Evolutionary conservation across 2,797 vertebrate species (phyloP).

Genomic region (Triplophysa bombifrons): DNA sequence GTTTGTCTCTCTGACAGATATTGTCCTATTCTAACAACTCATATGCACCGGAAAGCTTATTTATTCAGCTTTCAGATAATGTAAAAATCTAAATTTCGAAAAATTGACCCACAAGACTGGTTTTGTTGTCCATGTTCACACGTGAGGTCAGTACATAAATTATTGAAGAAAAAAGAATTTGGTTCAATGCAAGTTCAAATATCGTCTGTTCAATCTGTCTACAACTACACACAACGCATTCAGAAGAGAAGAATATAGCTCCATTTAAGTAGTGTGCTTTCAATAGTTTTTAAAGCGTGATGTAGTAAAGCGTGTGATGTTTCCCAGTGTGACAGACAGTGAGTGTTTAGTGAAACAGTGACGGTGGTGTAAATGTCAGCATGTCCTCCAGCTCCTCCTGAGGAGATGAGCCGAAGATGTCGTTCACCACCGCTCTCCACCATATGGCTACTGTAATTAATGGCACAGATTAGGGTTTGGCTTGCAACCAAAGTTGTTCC

Average conservation of each 20-base stretch:
- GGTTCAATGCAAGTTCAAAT: too few species aligned
- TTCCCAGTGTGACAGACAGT: conserved; percentile 24
- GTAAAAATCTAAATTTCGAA: too few species aligned
- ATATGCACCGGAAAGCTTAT: too few species aligned
- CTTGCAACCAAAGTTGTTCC: conserved; percentile 68
- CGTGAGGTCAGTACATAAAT: too few species aligned
- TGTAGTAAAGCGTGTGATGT: conserved; percentile 26
- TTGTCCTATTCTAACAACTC: too few species aligned
- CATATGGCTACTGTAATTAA: conserved; percentile 83
- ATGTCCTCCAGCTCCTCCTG: conserved; percentile 73
- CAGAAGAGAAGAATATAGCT: conserved; percentile 15
- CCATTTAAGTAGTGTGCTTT: conserved; percentile 13
- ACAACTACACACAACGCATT: not conserved
- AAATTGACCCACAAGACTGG: too few species aligned
- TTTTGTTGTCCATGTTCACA: too few species aligned
- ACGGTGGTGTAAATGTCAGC: conserved; percentile 78
- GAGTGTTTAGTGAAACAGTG: conserved; percentile 36
- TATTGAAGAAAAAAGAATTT: too few species aligned
- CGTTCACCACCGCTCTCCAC: conserved; percentile 78
- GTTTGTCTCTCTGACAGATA: too few species aligned
- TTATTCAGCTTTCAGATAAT: too few species aligned
- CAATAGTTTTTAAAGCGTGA: conserved; percentile 15
- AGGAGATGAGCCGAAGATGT: conserved; percentile 75
- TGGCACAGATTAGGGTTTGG: conserved; percentile 77
- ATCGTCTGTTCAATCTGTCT: too few species aligned